Evolutionary conservation across 2,113 vertebrate genomes (phyloP).

Genomic region (Myotis davidii): DNA sequence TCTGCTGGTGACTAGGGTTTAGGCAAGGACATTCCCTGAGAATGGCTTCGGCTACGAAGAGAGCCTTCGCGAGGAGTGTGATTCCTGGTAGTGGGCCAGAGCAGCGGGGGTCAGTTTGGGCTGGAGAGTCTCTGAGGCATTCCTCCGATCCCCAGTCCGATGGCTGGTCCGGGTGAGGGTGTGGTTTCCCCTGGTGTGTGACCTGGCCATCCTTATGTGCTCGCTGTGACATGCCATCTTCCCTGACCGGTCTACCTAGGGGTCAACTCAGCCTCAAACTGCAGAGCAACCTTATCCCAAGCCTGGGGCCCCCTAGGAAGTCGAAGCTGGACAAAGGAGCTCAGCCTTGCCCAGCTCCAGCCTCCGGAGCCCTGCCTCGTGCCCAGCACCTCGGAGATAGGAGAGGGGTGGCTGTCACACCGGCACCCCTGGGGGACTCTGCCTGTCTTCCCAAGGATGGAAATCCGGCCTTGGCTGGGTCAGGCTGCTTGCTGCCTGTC

Average conservation of each 20-base stretch:
- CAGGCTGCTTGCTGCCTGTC: not conserved
- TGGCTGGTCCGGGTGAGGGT: not conserved
- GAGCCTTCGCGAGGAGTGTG: not conserved
- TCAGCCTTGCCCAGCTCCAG: not conserved
- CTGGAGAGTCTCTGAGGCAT: not conserved
- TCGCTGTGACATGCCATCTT: accelerated
- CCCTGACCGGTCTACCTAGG: not conserved
- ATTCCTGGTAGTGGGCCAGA: not conserved
- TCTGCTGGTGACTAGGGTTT: not conserved
- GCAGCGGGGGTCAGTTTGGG: not conserved
- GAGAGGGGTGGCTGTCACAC: not conserved
- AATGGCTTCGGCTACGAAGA: not conserved
- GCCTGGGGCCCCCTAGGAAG: not conserved
- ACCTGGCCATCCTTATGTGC: not conserved
- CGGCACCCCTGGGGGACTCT: accelerated
- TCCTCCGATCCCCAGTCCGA: not conserved
- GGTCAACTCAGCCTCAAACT: not conserved
- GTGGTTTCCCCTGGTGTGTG: not conserved
- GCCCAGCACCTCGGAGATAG: not conserved
- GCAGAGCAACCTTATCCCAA: accelerated
- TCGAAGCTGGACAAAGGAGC: accelerated
- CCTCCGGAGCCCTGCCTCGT: accelerated
- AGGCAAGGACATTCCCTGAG: not conserved
- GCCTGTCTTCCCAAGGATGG: not conserved
- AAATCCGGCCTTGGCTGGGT: not conserved